Evolutionary conservation across 2,113 vertebrate species (phyloP).

Genomic region (Zosterops hypoxanthus): DNA sequence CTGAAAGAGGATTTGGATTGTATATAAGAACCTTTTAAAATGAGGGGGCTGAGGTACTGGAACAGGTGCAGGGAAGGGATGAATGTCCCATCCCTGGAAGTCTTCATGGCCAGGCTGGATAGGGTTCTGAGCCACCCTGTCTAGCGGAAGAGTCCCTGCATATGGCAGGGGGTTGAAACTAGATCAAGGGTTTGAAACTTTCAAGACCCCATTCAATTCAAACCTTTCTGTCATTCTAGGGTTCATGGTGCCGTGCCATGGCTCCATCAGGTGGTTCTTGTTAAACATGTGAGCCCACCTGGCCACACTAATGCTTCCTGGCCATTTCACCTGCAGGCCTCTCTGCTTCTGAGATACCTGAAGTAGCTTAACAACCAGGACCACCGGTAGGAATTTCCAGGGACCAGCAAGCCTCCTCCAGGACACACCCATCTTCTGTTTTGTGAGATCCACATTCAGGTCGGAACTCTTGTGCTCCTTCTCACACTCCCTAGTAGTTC

Average conservation of each 20-base stretch:
- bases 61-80: not conserved
- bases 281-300: not conserved
- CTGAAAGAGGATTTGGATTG: not conserved
- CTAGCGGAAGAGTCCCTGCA: not conserved
- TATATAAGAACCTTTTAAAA: not conserved
- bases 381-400: not conserved
- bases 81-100: not conserved
- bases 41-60: not conserved
- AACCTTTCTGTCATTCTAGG: not conserved
- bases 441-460: not conserved
- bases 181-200: not conserved
- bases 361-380: not conserved
- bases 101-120: not conserved
- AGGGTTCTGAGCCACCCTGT: not conserved
- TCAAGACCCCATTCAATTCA: not conserved
- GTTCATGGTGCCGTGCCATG: accelerated
- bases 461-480: not conserved
- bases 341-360: not conserved
- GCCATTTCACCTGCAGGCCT: not conserved
- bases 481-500: not conserved
- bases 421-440: not conserved
- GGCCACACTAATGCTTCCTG: accelerated
- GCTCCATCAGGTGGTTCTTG: not conserved
- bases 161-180: accelerated
- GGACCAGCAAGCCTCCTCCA: not conserved